A percentile compares a stretch with the other conserved stretches of the same genome.
These are phyloP conservation scores for Anseranas semipalmata DNA, from an alignment of 2,113 vertebrate genomes.

Conservation along the genomic window DNA sequence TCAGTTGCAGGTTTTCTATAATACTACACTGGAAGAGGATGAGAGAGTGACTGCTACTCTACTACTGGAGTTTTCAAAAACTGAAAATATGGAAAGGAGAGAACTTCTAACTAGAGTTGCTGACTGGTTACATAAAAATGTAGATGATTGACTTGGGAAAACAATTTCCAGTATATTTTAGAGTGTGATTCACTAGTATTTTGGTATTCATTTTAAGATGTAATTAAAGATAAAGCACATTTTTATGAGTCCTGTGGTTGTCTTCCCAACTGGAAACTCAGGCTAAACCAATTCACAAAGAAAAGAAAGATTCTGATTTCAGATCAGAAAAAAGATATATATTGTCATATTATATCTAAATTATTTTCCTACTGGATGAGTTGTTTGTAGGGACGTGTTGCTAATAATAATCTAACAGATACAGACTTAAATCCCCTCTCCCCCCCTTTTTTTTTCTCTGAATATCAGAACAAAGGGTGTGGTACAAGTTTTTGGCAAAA, in stretches of 20 bases:
- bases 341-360: not conserved
- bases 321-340: not conserved
- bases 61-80: constrained; percentile 59
- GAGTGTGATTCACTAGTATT: not conserved
- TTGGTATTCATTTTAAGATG: not conserved
- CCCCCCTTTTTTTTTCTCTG: not conserved
- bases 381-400: not conserved
- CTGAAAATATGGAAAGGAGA: constrained; percentile 56
- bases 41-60: constrained; percentile 27
- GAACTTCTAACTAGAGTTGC: constrained; percentile 21
- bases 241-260: not conserved
- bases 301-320: not conserved
- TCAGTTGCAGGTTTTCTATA: constrained; percentile 78
- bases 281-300: not conserved
- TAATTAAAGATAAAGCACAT: constrained; percentile 2
- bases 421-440: not conserved
- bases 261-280: not conserved
- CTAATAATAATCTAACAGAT: not conserved
- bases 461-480: not conserved
- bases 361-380: not conserved
- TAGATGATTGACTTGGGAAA: constrained; percentile 20
- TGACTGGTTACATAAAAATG: constrained; percentile 75
- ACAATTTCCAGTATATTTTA: not conserved
- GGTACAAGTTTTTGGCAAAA: not conserved
- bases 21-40: constrained; percentile 64